Conservation (phyloP, 92 coral and sea anemone species). For the Epizoanthus illoricatus region DNA sequence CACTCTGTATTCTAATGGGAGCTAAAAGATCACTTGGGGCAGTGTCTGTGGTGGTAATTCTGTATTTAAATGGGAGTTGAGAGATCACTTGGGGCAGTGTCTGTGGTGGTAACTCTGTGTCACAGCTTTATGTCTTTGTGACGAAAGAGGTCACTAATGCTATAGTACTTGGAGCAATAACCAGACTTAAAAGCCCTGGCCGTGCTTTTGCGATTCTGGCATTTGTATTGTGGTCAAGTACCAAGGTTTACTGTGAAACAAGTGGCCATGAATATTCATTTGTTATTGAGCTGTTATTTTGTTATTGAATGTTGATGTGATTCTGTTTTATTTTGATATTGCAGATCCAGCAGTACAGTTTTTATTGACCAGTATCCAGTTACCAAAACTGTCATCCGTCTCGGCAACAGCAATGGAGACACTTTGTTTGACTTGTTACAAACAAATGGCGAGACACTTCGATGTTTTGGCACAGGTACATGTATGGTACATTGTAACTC, state of each 20-base stretch:
- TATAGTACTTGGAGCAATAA: too few relatives aligned
- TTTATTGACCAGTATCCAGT: constrained; percentile 69
- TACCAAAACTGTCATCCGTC: constrained; percentile 72
- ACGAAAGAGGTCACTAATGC: too few relatives aligned
- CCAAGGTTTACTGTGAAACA: not conserved
- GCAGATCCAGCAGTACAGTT: constrained; percentile 82
- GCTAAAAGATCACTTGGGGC: too few relatives aligned
- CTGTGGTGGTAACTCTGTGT: too few relatives aligned
- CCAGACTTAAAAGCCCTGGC: too few relatives aligned
- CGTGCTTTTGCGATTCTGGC: too few relatives aligned
- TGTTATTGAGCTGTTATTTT: not conserved
- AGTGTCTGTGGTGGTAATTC: too few relatives aligned
- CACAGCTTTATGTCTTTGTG: too few relatives aligned
- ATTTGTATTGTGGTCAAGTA: too few relatives aligned
- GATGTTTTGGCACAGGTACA: constrained; percentile 95
- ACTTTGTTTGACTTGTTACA: constrained; percentile 77
- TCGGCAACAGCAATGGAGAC: constrained; percentile 83
- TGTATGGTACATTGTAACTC: constrained; percentile 41
- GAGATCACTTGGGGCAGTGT: too few relatives aligned
- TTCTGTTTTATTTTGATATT: constrained; percentile 3
- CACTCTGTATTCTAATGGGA: too few relatives aligned
- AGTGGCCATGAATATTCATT: not conserved
- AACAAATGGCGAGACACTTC: constrained; percentile 86
- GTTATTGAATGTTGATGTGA: not conserved
- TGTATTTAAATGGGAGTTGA: too few relatives aligned